Evolutionary conservation across 2,113 vertebrate genomes (phyloP).

Genomic region (Arothron firmamentum): DNA sequence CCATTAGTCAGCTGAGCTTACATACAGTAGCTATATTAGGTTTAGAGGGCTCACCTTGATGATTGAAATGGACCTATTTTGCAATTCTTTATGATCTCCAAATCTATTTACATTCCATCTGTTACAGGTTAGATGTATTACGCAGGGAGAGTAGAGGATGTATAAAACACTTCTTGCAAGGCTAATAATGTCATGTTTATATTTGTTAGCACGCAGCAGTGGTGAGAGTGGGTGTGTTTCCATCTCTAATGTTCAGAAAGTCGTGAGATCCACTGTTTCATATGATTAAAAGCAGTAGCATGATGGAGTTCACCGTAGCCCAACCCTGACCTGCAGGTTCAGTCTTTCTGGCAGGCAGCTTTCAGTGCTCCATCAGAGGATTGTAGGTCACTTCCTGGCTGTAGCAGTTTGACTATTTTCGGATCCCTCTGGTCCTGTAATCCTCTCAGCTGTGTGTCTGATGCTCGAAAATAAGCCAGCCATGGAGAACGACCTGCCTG

Average conservation of each 20-base stretch:
- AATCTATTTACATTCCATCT: too few relatives aligned
- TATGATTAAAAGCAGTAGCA: not conserved
- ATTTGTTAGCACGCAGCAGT: too few relatives aligned
- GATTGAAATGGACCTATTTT: too few relatives aligned
- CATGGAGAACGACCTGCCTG: constrained; percentile 3
- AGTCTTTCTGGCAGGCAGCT: constrained; percentile 12
- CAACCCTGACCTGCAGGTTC: not conserved
- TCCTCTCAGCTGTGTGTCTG: constrained; percentile 33
- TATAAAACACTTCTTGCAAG: too few relatives aligned
- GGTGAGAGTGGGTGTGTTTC: too few relatives aligned
- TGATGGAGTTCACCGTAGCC: not conserved
- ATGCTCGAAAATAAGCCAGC: constrained; percentile 27
- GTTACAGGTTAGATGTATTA: too few relatives aligned
- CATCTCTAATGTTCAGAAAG: not conserved
- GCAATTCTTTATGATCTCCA: too few relatives aligned
- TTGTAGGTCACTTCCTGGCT: constrained; percentile 35
- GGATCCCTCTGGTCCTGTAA: constrained; percentile 30
- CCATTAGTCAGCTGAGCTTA: too few relatives aligned
- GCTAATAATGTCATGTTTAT: too few relatives aligned
- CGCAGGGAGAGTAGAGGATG: too few relatives aligned
- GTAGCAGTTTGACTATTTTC: constrained; percentile 6
- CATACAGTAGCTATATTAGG: too few relatives aligned
- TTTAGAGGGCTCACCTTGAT: too few relatives aligned
- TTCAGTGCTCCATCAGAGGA: constrained; percentile 27
- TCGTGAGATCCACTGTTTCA: constrained; percentile 1